Percentiles rank a stretch among this genome's conserved stretches.
These are phyloP conservation scores for Gortyna flavago DNA, from an alignment of 2,888 invertebrate genomes.

Conservation along the genomic window DNA sequence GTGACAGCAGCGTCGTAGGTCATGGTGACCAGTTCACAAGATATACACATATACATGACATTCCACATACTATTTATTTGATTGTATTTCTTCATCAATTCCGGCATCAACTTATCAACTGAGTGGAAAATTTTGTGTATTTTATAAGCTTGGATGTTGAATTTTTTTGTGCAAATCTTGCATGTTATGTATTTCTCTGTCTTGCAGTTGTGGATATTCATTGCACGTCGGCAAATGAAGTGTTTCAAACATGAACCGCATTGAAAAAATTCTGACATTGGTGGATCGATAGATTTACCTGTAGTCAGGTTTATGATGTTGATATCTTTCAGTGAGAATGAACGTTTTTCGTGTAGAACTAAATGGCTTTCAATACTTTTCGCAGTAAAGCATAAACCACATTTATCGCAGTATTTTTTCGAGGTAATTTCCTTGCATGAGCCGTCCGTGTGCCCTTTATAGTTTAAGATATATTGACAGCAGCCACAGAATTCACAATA, in stretches of 20 bases:
- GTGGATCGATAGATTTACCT: slow-evolving; percentile 55
- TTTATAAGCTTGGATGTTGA: slow-evolving; percentile 64
- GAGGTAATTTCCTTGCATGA: slow-evolving; percentile 6
- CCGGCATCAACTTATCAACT: slow-evolving; percentile 53
- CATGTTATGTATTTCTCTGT: slow-evolving; percentile 61
- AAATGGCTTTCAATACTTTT: slow-evolving; percentile 50
- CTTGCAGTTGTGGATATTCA: slow-evolving; percentile 61
- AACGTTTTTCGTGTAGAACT: slow-evolving; percentile 39
- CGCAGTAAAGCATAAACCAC: slow-evolving; percentile 67
- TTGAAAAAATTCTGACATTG: slow-evolving; percentile 62
- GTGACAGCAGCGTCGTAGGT: slow-evolving; percentile 76
- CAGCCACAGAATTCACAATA: slow-evolving; percentile 59
- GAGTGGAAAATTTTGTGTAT: slow-evolving; percentile 67
- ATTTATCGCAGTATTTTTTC: slow-evolving; percentile 66
- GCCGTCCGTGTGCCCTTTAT: slow-evolving; percentile 40
- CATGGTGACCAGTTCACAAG: slow-evolving; percentile 72
- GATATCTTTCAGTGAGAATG: slow-evolving; percentile 65
- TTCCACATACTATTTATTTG: slow-evolving; percentile 76
- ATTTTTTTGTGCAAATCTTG: slow-evolving; percentile 68
- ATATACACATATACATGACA: slow-evolving; percentile 73
- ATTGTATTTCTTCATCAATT: slow-evolving; percentile 75
- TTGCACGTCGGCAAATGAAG: slow-evolving; percentile 49
- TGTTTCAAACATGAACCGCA: slow-evolving; percentile 71
- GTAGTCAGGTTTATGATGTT: slow-evolving; percentile 63
- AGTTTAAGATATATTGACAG: slow-evolving; percentile 13